Conservation (phyloP, 2,888 invertebrate genomes). For the Galeopsomyia nigrocyanea region DNA sequence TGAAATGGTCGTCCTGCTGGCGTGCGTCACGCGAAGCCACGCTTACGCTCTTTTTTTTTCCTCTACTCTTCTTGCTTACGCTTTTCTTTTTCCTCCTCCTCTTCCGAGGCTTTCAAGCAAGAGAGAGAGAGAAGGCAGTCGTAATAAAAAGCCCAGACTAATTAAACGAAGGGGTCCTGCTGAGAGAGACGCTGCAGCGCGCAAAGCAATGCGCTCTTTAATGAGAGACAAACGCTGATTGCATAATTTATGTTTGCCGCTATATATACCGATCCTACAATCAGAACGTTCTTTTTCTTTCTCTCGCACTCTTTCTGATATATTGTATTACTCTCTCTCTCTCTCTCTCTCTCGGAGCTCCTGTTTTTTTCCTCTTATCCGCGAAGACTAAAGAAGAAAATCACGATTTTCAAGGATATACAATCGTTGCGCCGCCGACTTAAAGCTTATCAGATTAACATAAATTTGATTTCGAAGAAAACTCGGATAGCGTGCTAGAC, state of each 20-base stretch:
- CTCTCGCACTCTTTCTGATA: no score
- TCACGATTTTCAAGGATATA: no score
- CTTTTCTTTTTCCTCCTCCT: not conserved
- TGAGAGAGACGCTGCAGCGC: not conserved
- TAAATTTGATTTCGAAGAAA: no score
- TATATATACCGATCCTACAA: no score
- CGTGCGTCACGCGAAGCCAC: conserved; percentile 16
- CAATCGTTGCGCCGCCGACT: no score
- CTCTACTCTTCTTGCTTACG: not conserved
- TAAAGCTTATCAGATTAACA: no score
- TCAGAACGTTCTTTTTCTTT: no score
- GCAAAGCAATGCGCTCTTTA: conserved; percentile 5
- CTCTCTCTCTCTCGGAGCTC: no score
- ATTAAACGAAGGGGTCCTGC: conserved; percentile 27
- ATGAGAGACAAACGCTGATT: conserved; percentile 18
- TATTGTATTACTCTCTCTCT: no score
- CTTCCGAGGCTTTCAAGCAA: not conserved
- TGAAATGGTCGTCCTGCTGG: not conserved
- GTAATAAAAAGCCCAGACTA: conserved; percentile 8
- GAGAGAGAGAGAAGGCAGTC: not conserved
- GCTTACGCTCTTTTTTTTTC: not conserved
- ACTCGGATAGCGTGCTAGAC: no score
- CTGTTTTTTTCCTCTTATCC: no score
- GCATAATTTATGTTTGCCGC: conserved; percentile 16
- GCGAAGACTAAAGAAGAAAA: not conserved